A percentile compares a stretch with the other conserved stretches of the same genome.
These are phyloP conservation scores for Actenoides hombroni DNA, from an alignment of 2,113 vertebrate genomes.

Conservation along the genomic window DNA sequence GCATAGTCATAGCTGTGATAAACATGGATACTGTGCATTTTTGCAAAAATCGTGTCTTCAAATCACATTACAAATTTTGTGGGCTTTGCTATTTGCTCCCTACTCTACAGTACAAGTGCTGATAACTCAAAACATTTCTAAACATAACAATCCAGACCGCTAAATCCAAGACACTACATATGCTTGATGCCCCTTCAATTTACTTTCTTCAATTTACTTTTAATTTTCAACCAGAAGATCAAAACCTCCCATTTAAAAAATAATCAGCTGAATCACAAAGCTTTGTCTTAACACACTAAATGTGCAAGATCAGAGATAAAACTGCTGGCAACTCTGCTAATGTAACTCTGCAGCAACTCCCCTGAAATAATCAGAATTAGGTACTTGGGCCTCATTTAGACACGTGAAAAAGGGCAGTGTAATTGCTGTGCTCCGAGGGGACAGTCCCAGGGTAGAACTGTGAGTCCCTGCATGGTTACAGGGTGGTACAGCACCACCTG, in stretches of 20 bases:
- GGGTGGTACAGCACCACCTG: not conserved
- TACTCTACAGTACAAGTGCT: not conserved
- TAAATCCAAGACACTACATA: not conserved
- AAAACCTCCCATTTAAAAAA: constrained; percentile 48
- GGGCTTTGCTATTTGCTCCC: not conserved
- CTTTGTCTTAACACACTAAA: constrained; percentile 34
- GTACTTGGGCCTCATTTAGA: not conserved
- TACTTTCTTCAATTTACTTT: constrained; percentile 33
- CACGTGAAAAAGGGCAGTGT: not conserved
- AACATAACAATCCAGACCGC: not conserved
- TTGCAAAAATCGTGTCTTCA: not conserved
- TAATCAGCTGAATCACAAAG: constrained; percentile 33
- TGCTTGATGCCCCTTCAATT: constrained; percentile 5
- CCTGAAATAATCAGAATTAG: not conserved
- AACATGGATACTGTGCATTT: not conserved
- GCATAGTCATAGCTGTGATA: not conserved
- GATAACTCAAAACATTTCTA: not conserved
- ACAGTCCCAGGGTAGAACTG: not conserved
- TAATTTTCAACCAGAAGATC: constrained; percentile 38
- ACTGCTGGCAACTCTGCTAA: constrained; percentile 8
- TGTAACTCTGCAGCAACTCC: not conserved
- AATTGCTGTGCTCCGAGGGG: not conserved
- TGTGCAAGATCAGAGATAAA: constrained; percentile 52
- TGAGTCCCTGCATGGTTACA: not conserved
- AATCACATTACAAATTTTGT: not conserved